Evolutionary conservation across 1,140 invertebrate species (phyloP).

Genomic region (Bicyclus anynana): DNA sequence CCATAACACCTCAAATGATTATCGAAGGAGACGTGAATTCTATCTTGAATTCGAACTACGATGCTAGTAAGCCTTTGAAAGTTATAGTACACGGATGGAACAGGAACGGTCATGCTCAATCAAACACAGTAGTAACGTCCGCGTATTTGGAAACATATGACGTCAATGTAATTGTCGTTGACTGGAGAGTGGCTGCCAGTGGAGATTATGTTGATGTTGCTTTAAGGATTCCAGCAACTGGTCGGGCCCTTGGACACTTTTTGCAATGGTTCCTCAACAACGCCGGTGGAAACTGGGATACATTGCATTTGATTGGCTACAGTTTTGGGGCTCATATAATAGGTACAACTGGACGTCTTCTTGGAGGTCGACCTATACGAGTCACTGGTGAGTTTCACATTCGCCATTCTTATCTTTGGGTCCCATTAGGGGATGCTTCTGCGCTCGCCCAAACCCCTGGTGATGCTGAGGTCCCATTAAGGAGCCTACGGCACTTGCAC

Average conservation of each 20-base stretch:
- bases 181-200: conserved; percentile 71
- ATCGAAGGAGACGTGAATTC: conserved; percentile 29
- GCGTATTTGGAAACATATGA: conserved; percentile 59
- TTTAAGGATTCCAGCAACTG: conserved; percentile 70
- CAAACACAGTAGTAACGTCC: conserved; percentile 32
- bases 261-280: conserved; percentile 70
- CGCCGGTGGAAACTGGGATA: conserved; percentile 41
- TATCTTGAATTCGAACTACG: conserved; percentile 37
- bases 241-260: conserved; percentile 72
- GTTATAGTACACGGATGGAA: conserved; percentile 46
- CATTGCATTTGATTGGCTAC: conserved; percentile 44
- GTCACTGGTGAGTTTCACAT: conserved; percentile 41
- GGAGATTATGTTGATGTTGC: conserved; percentile 69
- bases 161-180: conserved; percentile 77
- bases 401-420: neutral
- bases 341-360: conserved; percentile 47
- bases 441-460: too few species aligned
- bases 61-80: conserved; percentile 27
- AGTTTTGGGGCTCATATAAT: conserved; percentile 55
- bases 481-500: too few species aligned
- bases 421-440: too few species aligned
- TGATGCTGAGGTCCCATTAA: too few species aligned
- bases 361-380: conserved; percentile 36
- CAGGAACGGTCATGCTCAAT: conserved; percentile 28
- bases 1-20: conserved; percentile 27